Evolutionary conservation across 2,113 vertebrate genomes (phyloP).

Genomic region (Ariopsis seemanni): DNA sequence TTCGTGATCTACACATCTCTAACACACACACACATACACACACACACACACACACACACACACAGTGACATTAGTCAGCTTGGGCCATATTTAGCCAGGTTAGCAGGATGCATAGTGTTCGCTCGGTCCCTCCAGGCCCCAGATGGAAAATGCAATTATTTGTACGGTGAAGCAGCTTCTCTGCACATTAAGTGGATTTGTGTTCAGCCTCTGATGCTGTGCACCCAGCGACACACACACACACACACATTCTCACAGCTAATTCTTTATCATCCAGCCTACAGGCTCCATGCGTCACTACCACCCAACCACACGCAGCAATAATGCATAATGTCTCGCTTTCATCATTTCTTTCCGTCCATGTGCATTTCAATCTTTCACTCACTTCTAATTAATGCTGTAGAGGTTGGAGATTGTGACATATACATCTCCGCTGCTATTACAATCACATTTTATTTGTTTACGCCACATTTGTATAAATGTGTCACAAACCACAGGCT

Average conservation of each 20-base stretch:
- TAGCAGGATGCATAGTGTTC: background rate
- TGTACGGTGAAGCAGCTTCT: constrained; percentile 64
- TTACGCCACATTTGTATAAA: background rate
- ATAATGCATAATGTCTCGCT: constrained; percentile 31
- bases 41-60: constrained; percentile 21
- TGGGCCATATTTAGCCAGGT: constrained; percentile 33
- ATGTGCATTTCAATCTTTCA: background rate
- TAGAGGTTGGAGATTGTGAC: background rate
- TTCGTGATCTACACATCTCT: background rate
- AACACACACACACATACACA: constrained; percentile 10
- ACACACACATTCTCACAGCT: constrained; percentile 58
- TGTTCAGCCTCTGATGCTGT: constrained; percentile 58
- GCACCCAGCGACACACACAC: constrained; percentile 49
- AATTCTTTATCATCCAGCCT: constrained; percentile 59
- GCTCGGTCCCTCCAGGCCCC: constrained; percentile 56
- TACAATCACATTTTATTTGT: constrained; percentile 16
- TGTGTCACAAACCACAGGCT: background rate
- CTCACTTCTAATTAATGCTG: background rate
- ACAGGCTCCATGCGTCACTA: constrained; percentile 39
- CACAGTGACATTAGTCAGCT: constrained; percentile 28
- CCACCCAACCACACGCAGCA: constrained; percentile 3
- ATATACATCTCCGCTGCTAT: background rate
- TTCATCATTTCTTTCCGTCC: constrained; percentile 44
- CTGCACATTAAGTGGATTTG: constrained; percentile 58
- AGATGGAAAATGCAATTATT: constrained; percentile 75